Evolutionary conservation across 2,888 invertebrate genomes (phyloP).

Genomic region (Syrphus vitripennis): DNA sequence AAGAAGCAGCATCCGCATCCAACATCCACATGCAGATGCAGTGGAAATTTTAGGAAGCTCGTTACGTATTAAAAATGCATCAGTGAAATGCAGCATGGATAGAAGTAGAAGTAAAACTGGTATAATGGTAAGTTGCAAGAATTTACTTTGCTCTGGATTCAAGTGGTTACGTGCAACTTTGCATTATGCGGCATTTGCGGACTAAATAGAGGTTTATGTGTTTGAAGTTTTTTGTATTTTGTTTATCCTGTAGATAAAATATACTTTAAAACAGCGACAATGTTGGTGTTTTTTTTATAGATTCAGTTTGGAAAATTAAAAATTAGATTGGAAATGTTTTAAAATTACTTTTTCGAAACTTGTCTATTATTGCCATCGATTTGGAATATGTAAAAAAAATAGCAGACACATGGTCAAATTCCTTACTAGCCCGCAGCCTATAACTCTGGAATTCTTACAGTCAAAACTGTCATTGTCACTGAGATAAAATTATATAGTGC

Average conservation of each 20-base stretch:
- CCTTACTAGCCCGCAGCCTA: no score
- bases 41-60: constrained; percentile 34
- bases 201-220: constrained; percentile 7
- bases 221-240: constrained; percentile 23
- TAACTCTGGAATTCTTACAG: no score
- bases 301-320: no score
- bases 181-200: constrained; percentile 53
- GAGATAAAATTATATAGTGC: no score
- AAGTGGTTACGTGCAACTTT: constrained; percentile 22
- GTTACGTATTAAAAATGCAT: constrained; percentile 62
- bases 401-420: no score
- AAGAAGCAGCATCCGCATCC: constrained; percentile 7
- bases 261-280: no score
- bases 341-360: no score
- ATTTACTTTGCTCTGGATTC: not conserved
- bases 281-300: no score
- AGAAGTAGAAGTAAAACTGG: not conserved
- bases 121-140: not conserved
- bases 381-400: no score
- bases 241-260: not conserved
- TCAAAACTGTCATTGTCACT: no score
- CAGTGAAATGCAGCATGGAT: constrained; percentile 38
- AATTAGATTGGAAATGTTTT: no score
- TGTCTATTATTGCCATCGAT: no score
- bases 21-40: constrained; percentile 33